These are phyloP conservation scores for Galagoides demidoff DNA, from an alignment of 2,797 vertebrate species.

Conservation along the genomic window DNA sequence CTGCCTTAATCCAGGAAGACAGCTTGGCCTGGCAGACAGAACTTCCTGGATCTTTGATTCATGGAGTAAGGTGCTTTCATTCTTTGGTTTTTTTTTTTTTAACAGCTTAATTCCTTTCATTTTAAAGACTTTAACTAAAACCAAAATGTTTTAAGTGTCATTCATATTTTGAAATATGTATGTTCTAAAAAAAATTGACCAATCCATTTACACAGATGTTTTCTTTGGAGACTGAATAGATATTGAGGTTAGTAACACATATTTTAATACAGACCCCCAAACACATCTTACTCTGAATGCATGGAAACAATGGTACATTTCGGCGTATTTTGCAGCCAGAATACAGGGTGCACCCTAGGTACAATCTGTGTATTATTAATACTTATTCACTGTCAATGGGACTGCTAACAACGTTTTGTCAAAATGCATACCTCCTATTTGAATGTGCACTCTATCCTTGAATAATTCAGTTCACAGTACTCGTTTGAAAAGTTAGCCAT, in stretches of 20 bases:
- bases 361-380: slow-evolving; percentile 72
- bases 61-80: neutral
- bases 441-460: slow-evolving; percentile 71
- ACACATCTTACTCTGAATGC: slow-evolving; percentile 23
- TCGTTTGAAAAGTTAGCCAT: slow-evolving; percentile 76
- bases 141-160: slow-evolving; percentile 36
- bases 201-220: slow-evolving; percentile 28
- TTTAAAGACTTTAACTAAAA: slow-evolving; percentile 51
- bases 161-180: neutral
- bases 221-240: slow-evolving; percentile 25
- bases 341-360: slow-evolving; percentile 53
- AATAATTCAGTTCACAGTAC: slow-evolving; percentile 73
- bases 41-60: neutral
- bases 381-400: slow-evolving; percentile 66
- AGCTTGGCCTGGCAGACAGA: neutral
- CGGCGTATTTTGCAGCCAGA: slow-evolving; percentile 61
- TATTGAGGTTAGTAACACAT: slow-evolving; percentile 3
- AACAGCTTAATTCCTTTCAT: slow-evolving; percentile 52
- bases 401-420: slow-evolving; percentile 78
- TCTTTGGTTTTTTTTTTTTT: neutral
- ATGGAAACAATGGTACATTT: slow-evolving; percentile 44
- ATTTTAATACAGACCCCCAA: slow-evolving; percentile 63
- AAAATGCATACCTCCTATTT: slow-evolving; percentile 76
- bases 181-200: slow-evolving; percentile 1
- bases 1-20: neutral